A percentile compares a stretch with the other conserved stretches of the same genome.
phyloP scores from a whole-genome alignment of 2,888 invertebrate species.

The Cremastobaeus sp. region DNA sequence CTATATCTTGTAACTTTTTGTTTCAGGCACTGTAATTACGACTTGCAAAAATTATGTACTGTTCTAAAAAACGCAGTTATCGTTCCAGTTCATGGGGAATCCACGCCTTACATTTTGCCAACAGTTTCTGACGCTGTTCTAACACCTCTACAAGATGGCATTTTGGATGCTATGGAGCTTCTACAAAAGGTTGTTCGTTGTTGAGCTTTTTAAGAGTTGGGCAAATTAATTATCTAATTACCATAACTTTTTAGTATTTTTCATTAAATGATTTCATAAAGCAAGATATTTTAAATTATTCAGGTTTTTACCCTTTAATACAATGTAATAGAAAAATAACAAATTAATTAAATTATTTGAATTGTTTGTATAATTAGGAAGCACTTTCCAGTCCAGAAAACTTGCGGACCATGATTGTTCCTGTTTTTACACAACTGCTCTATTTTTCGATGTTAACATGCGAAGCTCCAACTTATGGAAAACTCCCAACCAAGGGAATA shows the following conservation, averaged over 20 bases:
- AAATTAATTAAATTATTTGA: conserved; percentile 60
- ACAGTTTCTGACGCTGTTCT: conserved; percentile 88
- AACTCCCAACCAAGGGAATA: conserved; percentile 80
- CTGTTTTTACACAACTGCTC: conserved; percentile 84
- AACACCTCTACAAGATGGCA: conserved; percentile 90
- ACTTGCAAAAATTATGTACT: conserved; percentile 88
- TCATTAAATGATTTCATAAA: too few relatives aligned
- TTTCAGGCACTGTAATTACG: conserved; percentile 82
- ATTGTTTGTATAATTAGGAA: too few relatives aligned
- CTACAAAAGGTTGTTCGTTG: conserved; percentile 94
- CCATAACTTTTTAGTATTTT: too few relatives aligned
- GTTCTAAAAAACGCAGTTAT: conserved; percentile 88
- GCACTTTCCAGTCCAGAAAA: conserved; percentile 81
- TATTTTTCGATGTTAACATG: conserved; percentile 86
- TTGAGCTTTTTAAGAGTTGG: too few relatives aligned
- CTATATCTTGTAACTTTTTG: conserved; percentile 67
- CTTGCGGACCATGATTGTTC: conserved; percentile 83
- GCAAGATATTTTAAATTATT: not conserved
- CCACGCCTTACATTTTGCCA: conserved; percentile 89
- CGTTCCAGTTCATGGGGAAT: conserved; percentile 89
- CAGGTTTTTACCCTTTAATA: not conserved
- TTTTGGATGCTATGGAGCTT: conserved; percentile 91
- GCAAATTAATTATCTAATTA: too few relatives aligned
- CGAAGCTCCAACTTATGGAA: conserved; percentile 81
- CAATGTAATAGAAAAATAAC: not conserved